Evolutionary conservation across 2,113 vertebrate species (phyloP).

Genomic region (Gasterosteus nipponicus): DNA sequence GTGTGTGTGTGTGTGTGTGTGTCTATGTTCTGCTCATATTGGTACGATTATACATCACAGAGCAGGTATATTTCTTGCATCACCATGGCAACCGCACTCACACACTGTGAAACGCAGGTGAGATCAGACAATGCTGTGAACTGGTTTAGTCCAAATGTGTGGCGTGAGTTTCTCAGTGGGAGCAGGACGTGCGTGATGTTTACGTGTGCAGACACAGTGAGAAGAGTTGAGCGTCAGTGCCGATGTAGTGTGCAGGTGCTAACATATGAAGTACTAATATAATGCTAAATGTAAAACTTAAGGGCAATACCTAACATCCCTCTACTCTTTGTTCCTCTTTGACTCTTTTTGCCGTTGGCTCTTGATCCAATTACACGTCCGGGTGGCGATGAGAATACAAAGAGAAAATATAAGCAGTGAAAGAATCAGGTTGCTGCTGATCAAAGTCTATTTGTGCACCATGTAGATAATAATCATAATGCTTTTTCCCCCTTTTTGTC

Average conservation of each 20-base stretch:
- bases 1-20: constrained; percentile 5
- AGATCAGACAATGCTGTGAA: constrained; percentile 5
- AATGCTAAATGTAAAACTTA: not conserved
- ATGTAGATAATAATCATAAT: not conserved
- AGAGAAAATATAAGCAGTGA: not conserved
- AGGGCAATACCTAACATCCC: constrained; percentile 15
- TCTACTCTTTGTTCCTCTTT: not conserved
- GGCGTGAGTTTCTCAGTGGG: not conserved
- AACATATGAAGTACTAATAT: too few species aligned
- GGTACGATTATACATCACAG: constrained; percentile 25
- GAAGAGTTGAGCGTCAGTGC: not conserved
- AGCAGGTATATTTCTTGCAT: constrained; percentile 25
- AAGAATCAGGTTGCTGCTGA: not conserved
- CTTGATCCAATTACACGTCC: not conserved
- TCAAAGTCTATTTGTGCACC: not conserved
- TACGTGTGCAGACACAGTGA: not conserved
- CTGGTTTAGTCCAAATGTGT: not conserved
- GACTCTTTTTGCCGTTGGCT: not conserved
- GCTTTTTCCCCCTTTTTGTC: not conserved
- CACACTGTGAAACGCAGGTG: constrained; percentile 45
- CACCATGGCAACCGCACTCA: constrained; percentile 36
- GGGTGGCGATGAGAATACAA: not conserved
- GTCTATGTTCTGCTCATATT: constrained; percentile 14
- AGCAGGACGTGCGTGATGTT: constrained; percentile 19
- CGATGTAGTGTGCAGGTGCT: not conserved